Evolutionary conservation across 2,797 vertebrate species (phyloP).

Genomic region (Sardinella longiceps): DNA sequence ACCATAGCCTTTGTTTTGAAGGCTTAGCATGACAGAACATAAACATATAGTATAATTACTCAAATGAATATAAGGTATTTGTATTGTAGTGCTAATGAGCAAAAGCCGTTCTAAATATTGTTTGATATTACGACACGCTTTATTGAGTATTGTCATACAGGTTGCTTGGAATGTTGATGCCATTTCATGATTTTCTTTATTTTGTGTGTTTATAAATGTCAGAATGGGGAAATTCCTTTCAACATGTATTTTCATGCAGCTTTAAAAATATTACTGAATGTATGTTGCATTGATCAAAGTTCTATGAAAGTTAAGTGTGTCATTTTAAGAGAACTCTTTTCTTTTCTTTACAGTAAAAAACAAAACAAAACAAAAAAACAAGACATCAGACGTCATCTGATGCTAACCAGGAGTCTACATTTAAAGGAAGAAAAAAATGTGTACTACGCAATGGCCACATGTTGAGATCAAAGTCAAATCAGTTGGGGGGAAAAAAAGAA

Average conservation of each 20-base stretch:
- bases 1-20: not conserved
- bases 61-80: too few relatives aligned
- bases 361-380: not conserved
- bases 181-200: slow-evolving; percentile 2
- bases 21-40: not conserved
- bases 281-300: slow-evolving; percentile 11
- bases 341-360: too few relatives aligned
- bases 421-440: not conserved
- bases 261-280: not conserved
- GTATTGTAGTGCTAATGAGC: not conserved
- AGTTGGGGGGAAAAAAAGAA: not conserved
- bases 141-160: slow-evolving; percentile 4
- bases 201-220: not conserved
- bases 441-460: not conserved
- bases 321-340: not conserved
- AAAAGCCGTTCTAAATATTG: not conserved
- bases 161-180: slow-evolving; percentile 16
- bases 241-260: not conserved
- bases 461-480: not conserved
- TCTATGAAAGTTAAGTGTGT: slow-evolving; percentile 3
- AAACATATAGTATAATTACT: too few relatives aligned
- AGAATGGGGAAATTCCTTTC: not conserved
- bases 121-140: not conserved
- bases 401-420: not conserved
- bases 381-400: not conserved